These are phyloP conservation scores for Apogon hyalosoma DNA, from an alignment of 2,797 vertebrate species.

Conservation along the genomic window DNA sequence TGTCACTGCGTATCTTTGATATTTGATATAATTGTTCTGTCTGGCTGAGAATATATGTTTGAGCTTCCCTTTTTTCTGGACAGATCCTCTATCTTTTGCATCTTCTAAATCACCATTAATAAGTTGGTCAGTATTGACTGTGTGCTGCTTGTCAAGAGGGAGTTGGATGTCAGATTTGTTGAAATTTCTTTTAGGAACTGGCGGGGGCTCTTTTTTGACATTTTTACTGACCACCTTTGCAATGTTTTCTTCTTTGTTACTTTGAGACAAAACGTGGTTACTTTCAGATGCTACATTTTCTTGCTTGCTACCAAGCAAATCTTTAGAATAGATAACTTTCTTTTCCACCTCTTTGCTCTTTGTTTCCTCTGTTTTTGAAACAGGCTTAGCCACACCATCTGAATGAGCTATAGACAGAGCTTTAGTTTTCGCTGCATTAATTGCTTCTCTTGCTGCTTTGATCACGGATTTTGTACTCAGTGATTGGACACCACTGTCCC, in stretches of 20 bases:
- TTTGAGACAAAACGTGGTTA: conserved; percentile 16
- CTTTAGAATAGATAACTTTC: conserved; percentile 21
- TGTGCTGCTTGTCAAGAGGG: conserved; percentile 53
- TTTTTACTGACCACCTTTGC: conserved; percentile 13
- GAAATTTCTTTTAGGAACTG: conserved; percentile 70
- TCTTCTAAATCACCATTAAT: conserved; percentile 30
- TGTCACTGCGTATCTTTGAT: conserved; percentile 70
- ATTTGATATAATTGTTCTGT: conserved; percentile 86
- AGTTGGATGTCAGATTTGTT: conserved; percentile 62
- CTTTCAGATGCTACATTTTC: conserved; percentile 21
- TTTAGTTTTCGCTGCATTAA: conserved; percentile 73
- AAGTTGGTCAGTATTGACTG: conserved; percentile 10
- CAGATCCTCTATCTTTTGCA: conserved; percentile 41
- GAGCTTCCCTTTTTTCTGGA: conserved; percentile 57
- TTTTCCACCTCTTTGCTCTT: conserved; percentile 44
- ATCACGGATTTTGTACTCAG: conserved; percentile 70
- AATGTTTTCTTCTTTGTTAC: conserved; percentile 24
- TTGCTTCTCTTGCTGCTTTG: conserved; percentile 75
- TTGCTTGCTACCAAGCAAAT: conserved; percentile 18
- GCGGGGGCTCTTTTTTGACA: conserved; percentile 69
- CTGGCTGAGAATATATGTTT: conserved; percentile 80
- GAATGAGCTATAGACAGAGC: conserved; percentile 50
- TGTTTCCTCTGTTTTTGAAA: conserved; percentile 44
- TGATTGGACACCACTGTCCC: conserved; percentile 41
- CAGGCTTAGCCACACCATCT: conserved; percentile 42